Conservation (phyloP, 2,888 invertebrate species). For the Leucophora obtusa region DNA sequence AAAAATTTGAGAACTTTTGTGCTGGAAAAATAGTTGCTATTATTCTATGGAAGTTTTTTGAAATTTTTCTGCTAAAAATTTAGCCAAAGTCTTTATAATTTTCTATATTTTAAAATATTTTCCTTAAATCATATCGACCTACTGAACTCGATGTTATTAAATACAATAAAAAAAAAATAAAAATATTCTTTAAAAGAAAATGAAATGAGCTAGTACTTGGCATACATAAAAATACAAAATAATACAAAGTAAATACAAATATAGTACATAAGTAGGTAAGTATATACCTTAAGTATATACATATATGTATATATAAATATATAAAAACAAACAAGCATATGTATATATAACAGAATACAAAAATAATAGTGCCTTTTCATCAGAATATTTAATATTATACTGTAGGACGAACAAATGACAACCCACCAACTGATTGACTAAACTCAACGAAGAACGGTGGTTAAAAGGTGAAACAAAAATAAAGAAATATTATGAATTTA, state of each 20-base stretch:
- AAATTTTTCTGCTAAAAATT: neutral
- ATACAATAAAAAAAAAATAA: conserved; percentile 46
- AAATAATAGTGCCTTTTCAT: conserved; percentile 70
- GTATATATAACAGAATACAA: neutral
- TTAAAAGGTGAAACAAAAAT: neutral
- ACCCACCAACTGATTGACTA: conserved; percentile 44
- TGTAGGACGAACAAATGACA: conserved; percentile 35
- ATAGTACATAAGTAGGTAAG: conserved; percentile 15
- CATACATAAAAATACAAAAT: conserved; percentile 36
- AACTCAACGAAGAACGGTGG: conserved; percentile 27
- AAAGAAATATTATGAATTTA: conserved; percentile 73
- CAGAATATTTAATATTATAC: conserved; percentile 70
- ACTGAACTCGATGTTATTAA: conserved; percentile 46
- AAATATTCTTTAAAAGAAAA: conserved; percentile 17
- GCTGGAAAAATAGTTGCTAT: no score
- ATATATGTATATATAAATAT: conserved; percentile 1
- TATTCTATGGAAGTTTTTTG: no score
- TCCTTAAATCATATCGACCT: neutral
- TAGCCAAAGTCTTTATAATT: neutral
- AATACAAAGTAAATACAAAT: conserved; percentile 13
- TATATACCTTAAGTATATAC: conserved; percentile 4
- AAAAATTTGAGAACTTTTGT: no score
- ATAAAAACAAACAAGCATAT: conserved; percentile 7
- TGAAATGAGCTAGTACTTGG: conserved; percentile 27
- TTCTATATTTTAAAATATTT: neutral